Base-by-base conservation (phyloP, 1,140 invertebrate species). In the Ceratosolen fusciceps region DNA sequence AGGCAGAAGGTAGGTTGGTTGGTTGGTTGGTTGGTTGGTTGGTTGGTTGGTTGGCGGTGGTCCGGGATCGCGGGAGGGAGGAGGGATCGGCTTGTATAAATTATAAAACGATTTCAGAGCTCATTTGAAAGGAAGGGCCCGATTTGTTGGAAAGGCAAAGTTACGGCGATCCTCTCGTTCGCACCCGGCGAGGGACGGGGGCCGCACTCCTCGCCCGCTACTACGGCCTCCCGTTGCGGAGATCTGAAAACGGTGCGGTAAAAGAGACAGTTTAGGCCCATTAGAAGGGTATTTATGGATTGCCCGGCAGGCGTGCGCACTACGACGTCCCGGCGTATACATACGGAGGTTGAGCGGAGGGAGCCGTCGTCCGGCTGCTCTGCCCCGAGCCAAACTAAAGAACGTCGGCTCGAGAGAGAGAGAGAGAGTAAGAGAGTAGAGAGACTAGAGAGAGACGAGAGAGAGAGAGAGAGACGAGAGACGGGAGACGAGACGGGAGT, bases 211-310 rank as follows among this genome's bases (percentile, higher is more conserved):
- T 43, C 29, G 14, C 73, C 37, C 52, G 19, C 56, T 47, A n/a
- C n/a, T n/a, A 47, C 19, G 77, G 73, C 70, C 74, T 79, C 62
- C 75, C 80, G 79, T 77, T 62, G 77, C 76, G 79, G 74, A 80
- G 74, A 80, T 79, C 83, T 82, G 80, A 83, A 83, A 85, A 83
- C 74, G 83, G 80, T 81, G 74, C 31, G 84, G 84, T 85, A 84
- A 86, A 84, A 82, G 85, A 85, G 87, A 88, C 86, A 88, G 85
- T 87, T 89, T 86, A 85, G 83, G 81, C 83, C 87, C 82, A 87
- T 88, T 88, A 89, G 79, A 77, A 76, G 84, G 85, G 84, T 88
- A 88, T 88, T 89, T 88, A 88, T 87, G 84, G 84, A 85, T 86
- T 83, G 81, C 72, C 77, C 74, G 81, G 60, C 76, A 82, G 78